Percentiles rank a stretch among this genome's conserved stretches.
Evolutionary conservation across 2,797 vertebrate genomes (phyloP).

Genomic region (Rhadinocentrus ornatus): DNA sequence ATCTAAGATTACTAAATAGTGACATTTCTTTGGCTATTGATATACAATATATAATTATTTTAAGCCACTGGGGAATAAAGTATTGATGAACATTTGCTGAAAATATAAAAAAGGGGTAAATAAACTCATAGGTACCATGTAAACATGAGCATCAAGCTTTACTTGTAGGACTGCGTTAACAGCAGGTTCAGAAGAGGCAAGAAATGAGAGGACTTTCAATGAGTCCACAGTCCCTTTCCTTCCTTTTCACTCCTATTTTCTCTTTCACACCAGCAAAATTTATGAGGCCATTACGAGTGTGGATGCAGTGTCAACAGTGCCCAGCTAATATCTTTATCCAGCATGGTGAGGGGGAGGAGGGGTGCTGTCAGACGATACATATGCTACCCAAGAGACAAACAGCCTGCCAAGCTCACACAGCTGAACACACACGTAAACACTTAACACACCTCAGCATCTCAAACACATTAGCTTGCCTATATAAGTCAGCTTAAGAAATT

Average conservation of each 20-base stretch:
- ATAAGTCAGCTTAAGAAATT: constrained; percentile 30
- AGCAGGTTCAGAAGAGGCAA: constrained; percentile 45
- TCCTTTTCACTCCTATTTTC: constrained; percentile 47
- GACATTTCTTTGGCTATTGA: too few relatives aligned
- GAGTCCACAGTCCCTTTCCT: constrained; percentile 51
- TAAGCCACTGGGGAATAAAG: too few relatives aligned
- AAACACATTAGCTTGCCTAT: constrained; percentile 38
- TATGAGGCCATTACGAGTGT: constrained; percentile 80
- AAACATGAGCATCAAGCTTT: constrained; percentile 11
- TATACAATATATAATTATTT: too few relatives aligned
- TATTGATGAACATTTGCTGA: too few relatives aligned
- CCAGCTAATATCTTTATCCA: constrained; percentile 77
- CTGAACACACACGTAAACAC: constrained; percentile 29
- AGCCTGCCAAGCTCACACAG: constrained; percentile 40
- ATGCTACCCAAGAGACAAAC: constrained; percentile 63
- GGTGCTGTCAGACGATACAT: constrained; percentile 58
- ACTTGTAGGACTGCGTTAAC: constrained; percentile 17
- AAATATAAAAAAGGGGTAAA: neutral
- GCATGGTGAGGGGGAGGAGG: constrained; percentile 41
- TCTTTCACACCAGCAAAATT: constrained; percentile 77
- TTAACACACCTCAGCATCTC: constrained; percentile 52
- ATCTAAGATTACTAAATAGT: too few relatives aligned
- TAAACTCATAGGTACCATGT: neutral
- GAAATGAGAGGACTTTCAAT: constrained; percentile 65
- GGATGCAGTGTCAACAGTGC: constrained; percentile 72